Evolutionary conservation across 2,113 vertebrate genomes (phyloP), one percentile per base, ranked within the genome.

Genomic region (Bos indicus): DNA sequence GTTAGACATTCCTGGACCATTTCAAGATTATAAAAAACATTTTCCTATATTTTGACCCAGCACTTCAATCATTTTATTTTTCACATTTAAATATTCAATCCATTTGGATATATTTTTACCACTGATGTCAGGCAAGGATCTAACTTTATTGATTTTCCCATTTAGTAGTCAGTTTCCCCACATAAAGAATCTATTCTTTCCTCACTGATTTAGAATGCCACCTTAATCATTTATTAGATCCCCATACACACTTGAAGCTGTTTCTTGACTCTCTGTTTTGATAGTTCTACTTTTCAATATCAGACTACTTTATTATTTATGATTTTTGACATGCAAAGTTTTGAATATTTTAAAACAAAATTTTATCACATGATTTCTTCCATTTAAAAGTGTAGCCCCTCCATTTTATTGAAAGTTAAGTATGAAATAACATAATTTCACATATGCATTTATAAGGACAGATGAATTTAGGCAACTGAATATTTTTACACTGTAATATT

Each of bases 371-470:
- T 54, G 60, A 52, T 52, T 88, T 40, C 48, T 88, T 54, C 74
- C 96, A 40, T 87, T 62, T 23, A 48, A 80, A 96, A 90, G 8
- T 92, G 89, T 87, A 80, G 30, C 48, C 2, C 30, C 15, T 57
- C 12, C 60, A 33, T 84, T 59, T 89, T 82, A 67, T n/a, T 95
- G 19, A 94, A 60, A 90, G 67, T 87, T 87, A 40, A 67, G 13
- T 48, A 23, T 86, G 80, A 86, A 95, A 90, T 97, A 54, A 92
- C 21, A 78, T 90, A 21, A 87, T 84, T 96, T 96, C 56, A 86
- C 6, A 54, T 62, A 25, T 77, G 12, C 6, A 54, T 51, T 95
- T 74, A 57, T 7, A 90, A 92, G 33, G 87, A 86, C 86, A 94
- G 54, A 83, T 77, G 46, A 81, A 88, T 60, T 91, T 89, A 94